Evolutionary conservation across 1,140 invertebrate genomes (phyloP).

Genomic region (Ostrea edulis): DNA sequence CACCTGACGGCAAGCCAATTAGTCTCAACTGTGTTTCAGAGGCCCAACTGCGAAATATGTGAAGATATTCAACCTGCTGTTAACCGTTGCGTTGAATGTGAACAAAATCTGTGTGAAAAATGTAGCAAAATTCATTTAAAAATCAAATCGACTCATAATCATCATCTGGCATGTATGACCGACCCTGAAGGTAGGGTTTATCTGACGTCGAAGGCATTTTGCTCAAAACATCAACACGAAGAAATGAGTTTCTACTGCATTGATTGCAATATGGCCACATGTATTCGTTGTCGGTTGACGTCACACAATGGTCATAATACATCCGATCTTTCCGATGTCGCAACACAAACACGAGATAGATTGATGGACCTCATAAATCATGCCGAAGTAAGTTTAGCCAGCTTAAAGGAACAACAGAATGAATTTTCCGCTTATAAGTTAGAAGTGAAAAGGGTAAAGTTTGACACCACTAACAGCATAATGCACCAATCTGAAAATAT

Average conservation of each 20-base stretch:
- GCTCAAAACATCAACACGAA: slow-evolving; percentile 58
- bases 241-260: slow-evolving; percentile 60
- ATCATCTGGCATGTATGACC: slow-evolving; percentile 51
- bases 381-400: neutral
- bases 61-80: slow-evolving; percentile 52
- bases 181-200: slow-evolving; percentile 53
- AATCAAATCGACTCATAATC: slow-evolving; percentile 51
- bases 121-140: slow-evolving; percentile 59
- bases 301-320: slow-evolving; percentile 59
- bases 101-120: slow-evolving; percentile 56
- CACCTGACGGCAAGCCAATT: neutral
- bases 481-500: slow-evolving; percentile 46
- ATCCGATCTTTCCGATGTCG: slow-evolving; percentile 58
- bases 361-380: neutral
- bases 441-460: slow-evolving; percentile 41
- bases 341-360: slow-evolving; percentile 36
- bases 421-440: neutral
- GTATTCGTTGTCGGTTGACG: slow-evolving; percentile 61
- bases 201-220: slow-evolving; percentile 57
- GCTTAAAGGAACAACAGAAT: neutral
- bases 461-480: slow-evolving; percentile 46
- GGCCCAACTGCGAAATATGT: slow-evolving; percentile 49
- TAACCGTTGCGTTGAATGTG: slow-evolving; percentile 59
- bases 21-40: neutral
- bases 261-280: slow-evolving; percentile 54